Conservation (phyloP, 2,113 vertebrate genomes). For the Ancistrus triradiatus region DNA sequence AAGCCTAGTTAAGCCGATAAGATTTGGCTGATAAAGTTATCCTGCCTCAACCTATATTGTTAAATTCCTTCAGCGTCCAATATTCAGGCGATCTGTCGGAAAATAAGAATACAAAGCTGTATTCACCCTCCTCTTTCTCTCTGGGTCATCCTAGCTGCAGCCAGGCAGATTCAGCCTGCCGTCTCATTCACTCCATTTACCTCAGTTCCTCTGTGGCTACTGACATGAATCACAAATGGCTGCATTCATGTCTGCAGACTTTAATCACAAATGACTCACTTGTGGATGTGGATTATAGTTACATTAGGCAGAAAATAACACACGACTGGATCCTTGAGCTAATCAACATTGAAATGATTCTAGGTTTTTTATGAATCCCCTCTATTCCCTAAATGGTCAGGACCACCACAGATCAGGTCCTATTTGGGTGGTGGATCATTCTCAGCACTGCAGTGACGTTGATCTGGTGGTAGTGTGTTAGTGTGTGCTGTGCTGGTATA, state of each 20-base stretch:
- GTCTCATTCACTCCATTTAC: slow-evolving; percentile 19
- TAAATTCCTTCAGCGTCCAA: slow-evolving; percentile 42
- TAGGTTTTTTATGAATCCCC: not conserved
- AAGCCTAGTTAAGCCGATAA: too few relatives aligned
- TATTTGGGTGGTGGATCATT: too few relatives aligned
- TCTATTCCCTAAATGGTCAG: not conserved
- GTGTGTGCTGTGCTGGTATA: too few relatives aligned
- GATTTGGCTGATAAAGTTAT: too few relatives aligned
- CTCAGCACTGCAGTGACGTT: not conserved
- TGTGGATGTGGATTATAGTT: slow-evolving; percentile 9
- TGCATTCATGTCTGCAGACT: slow-evolving; percentile 21
- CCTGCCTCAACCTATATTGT: too few relatives aligned
- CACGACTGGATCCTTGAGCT: too few relatives aligned
- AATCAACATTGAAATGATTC: not conserved
- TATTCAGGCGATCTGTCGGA: slow-evolving; percentile 27
- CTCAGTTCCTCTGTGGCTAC: slow-evolving; percentile 15
- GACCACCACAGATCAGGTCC: too few relatives aligned
- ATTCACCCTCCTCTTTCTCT: slow-evolving; percentile 39
- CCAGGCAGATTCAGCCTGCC: slow-evolving; percentile 13
- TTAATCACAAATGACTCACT: slow-evolving; percentile 33
- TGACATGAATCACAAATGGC: slow-evolving; percentile 39
- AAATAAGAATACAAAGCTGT: slow-evolving; percentile 38
- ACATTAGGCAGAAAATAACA: too few relatives aligned
- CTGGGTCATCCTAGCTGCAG: slow-evolving; percentile 16
- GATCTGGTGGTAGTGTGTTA: not conserved